Percentiles rank a stretch among this genome's conserved stretches.
These are phyloP conservation scores for Dryomyza anilis DNA, from an alignment of 2,888 invertebrate genomes.

Conservation along the genomic window DNA sequence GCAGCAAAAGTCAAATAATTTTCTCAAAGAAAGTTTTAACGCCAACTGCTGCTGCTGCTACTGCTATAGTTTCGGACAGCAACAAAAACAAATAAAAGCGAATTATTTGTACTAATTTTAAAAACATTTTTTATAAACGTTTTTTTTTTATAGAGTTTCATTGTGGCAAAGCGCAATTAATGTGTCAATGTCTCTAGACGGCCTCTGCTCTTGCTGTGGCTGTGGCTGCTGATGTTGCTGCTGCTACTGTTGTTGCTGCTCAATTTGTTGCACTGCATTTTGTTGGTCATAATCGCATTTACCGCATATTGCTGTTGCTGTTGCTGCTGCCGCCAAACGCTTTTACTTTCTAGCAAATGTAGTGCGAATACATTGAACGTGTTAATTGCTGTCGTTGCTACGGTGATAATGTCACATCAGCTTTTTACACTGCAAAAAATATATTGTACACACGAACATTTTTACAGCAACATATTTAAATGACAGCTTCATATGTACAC, in stretches of 20 bases:
- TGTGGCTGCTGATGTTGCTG: not conserved
- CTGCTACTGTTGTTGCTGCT: not conserved
- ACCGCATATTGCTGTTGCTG: not conserved
- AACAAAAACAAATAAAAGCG: not conserved
- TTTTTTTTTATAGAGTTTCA: too few relatives aligned
- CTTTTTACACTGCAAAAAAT: not conserved
- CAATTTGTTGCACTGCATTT: not conserved
- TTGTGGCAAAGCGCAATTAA: too few relatives aligned
- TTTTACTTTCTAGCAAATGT: constrained; percentile 15
- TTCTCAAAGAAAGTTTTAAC: not conserved
- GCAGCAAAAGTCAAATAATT: not conserved
- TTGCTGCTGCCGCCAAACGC: not conserved
- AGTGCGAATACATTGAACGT: constrained; percentile 4
- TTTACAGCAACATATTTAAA: not conserved
- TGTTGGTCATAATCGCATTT: not conserved
- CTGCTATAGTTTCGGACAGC: too few relatives aligned
- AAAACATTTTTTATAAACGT: not conserved
- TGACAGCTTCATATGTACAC: too few relatives aligned
- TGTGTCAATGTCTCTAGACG: not conserved
- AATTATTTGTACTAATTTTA: not conserved
- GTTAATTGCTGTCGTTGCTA: not conserved
- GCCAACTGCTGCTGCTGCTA: too few relatives aligned
- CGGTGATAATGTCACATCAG: not conserved
- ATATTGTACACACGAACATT: not conserved
- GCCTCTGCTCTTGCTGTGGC: not conserved